A percentile compares a stretch with the other conserved stretches of the same genome.
phyloP scores from a whole-genome alignment of 2,888 invertebrate species.

The Ophion ventricosus region DNA sequence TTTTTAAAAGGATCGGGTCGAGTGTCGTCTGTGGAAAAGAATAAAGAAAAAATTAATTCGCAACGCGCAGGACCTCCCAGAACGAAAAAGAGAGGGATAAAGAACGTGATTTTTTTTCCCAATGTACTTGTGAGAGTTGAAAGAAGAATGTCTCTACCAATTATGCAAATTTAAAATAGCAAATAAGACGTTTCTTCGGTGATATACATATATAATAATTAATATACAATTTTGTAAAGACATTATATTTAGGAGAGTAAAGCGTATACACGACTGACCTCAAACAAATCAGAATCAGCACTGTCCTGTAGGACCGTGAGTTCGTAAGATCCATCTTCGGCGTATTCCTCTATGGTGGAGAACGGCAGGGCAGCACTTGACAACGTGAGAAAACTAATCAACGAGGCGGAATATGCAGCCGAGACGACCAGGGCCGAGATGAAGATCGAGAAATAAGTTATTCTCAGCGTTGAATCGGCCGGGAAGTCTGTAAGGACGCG shows the following conservation, averaged over 20 bases:
- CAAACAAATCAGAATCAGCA: constrained; percentile 72
- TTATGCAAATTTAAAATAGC: no score
- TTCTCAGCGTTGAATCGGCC: constrained; percentile 68
- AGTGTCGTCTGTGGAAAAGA: constrained; percentile 59
- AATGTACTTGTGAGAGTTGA: neutral
- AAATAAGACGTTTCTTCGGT: no score
- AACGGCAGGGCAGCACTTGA: constrained; percentile 72
- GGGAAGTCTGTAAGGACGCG: constrained; percentile 72
- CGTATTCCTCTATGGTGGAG: constrained; percentile 73
- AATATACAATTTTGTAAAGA: neutral
- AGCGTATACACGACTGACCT: constrained; percentile 65
- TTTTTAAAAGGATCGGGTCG: constrained; percentile 60
- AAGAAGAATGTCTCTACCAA: no score
- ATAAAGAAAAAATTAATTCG: neutral
- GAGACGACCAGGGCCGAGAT: constrained; percentile 73
- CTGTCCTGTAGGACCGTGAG: constrained; percentile 72
- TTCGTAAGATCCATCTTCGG: constrained; percentile 72
- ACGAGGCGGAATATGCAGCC: constrained; percentile 75
- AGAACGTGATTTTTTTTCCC: neutral
- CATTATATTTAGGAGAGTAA: neutral
- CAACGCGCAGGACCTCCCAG: neutral
- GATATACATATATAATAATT: no score
- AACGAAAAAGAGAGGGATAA: neutral
- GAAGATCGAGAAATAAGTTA: constrained; percentile 75
- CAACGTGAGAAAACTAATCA: constrained; percentile 67